These are phyloP conservation scores for Dysidea cf. avara DNA, from an alignment of 37 sponge, comb jelly and placozoan genomes.

Conservation along the genomic window DNA sequence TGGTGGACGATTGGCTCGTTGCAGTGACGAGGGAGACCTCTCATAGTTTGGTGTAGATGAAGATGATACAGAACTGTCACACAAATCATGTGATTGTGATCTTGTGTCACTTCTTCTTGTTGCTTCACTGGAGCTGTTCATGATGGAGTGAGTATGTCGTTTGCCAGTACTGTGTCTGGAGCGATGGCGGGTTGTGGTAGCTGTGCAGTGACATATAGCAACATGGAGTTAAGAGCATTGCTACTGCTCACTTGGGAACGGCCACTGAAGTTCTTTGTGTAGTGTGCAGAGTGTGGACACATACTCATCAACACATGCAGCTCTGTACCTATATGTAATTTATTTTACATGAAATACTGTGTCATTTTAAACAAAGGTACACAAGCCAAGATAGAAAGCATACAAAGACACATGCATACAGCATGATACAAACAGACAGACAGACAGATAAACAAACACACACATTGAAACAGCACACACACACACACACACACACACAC, in stretches of 20 bases:
- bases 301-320: slow-evolving; percentile 62
- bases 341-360: neutral
- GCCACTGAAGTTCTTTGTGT: slow-evolving; percentile 72
- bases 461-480: too few relatives aligned
- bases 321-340: slow-evolving; percentile 34
- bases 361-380: neutral
- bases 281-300: slow-evolving; percentile 30
- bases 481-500: too few relatives aligned
- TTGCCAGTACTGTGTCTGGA: too few relatives aligned
- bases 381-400: too few relatives aligned
- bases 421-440: too few relatives aligned
- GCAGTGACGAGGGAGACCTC: slow-evolving; percentile 8
- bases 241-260: slow-evolving; percentile 26
- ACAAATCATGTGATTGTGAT: too few relatives aligned
- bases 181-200: too few relatives aligned
- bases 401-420: neutral
- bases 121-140: too few relatives aligned
- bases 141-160: too few relatives aligned
- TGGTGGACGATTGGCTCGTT: slow-evolving; percentile 58
- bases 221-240: neutral
- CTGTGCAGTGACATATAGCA: too few relatives aligned
- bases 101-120: too few relatives aligned
- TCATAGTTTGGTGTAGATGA: neutral
- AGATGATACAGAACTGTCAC: neutral
- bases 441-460: neutral